phyloP scores from a whole-genome alignment of 1,140 invertebrate species.

The Lordiphosa collinella region DNA sequence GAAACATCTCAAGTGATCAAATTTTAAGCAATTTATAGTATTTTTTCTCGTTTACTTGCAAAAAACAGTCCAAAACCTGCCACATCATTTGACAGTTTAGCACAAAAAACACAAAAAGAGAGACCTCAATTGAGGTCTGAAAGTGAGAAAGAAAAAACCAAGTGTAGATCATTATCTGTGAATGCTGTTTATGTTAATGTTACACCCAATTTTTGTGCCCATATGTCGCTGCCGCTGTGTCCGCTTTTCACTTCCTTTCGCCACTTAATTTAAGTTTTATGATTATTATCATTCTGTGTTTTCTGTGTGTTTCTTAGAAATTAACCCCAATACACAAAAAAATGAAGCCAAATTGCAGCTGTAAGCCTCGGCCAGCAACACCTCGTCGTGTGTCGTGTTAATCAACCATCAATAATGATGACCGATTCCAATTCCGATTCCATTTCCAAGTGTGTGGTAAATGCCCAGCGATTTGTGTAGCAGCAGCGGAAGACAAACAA shows the following conservation, averaged over 20 bases:
- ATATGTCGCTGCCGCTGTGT: background rate
- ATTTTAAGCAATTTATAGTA: too few species aligned
- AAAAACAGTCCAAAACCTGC: too few species aligned
- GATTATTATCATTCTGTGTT: conserved; percentile 9
- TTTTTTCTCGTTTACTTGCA: too few species aligned
- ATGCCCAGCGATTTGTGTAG: conserved; percentile 4
- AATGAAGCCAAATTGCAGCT: too few species aligned
- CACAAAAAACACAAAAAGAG: too few species aligned
- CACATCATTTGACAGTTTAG: too few species aligned
- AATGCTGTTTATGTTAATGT: conserved; percentile 1
- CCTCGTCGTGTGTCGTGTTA: conserved; percentile 46
- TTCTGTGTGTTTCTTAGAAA: background rate
- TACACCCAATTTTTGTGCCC: conserved; percentile 12
- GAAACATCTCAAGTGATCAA: too few species aligned
- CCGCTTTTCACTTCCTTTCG: conserved; percentile 53
- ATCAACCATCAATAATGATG: conserved; percentile 53
- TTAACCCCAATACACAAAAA: too few species aligned
- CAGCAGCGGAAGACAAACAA: conserved; percentile 57
- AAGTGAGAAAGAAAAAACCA: too few species aligned
- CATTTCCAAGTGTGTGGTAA: conserved; percentile 17
- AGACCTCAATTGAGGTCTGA: too few species aligned
- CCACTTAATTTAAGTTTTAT: conserved; percentile 48
- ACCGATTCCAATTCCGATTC: conserved; percentile 1
- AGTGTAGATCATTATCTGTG: too few species aligned
- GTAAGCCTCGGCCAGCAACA: conserved; percentile 22